phyloP scores from a whole-genome alignment of 92 coral and sea anemone species.

The Parazoanthus darwini region DNA sequence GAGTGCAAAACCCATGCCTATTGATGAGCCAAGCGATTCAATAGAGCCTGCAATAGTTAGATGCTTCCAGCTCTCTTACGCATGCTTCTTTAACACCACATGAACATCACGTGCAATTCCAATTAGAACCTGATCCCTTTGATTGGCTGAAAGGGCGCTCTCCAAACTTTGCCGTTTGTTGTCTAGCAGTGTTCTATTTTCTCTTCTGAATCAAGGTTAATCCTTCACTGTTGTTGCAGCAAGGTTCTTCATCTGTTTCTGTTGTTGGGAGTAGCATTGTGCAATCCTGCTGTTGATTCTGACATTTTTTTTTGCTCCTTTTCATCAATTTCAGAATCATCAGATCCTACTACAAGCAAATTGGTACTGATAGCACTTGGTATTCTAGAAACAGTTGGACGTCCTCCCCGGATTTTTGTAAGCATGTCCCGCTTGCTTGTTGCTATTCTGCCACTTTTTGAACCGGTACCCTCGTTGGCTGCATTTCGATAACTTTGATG shows the following conservation, averaged over 20 bases:
- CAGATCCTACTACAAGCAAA: conserved; percentile 3
- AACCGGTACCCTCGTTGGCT: conserved; percentile 22
- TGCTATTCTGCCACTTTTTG: conserved; percentile 30
- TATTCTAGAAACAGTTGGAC: conserved; percentile 27
- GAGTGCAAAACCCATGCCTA: conserved; percentile 43
- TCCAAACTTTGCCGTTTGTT: conserved; percentile 21
- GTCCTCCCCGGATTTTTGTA: conserved; percentile 27
- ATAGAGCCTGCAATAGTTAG: conserved; percentile 34
- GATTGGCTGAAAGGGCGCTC: conserved; percentile 32
- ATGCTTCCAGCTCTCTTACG: conserved; percentile 32
- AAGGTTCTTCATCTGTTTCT: conserved; percentile 25
- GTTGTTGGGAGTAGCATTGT: conserved; percentile 21
- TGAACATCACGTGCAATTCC: conserved; percentile 24
- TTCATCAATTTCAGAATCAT: conserved; percentile 26
- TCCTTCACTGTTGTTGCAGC: conserved; percentile 23
- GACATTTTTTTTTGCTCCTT: conserved; percentile 2
- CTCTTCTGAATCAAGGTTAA: conserved; percentile 22
- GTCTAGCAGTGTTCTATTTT: not conserved
- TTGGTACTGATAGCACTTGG: conserved; percentile 28
- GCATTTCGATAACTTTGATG: not conserved
- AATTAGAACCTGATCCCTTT: conserved; percentile 28
- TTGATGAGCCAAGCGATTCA: conserved; percentile 41
- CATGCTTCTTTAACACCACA: conserved; percentile 28
- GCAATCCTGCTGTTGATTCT: conserved; percentile 15
- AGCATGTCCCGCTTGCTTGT: conserved; percentile 26